Base-by-base conservation (phyloP, 2,888 invertebrate species). In the Drosophila eohydei region DNA sequence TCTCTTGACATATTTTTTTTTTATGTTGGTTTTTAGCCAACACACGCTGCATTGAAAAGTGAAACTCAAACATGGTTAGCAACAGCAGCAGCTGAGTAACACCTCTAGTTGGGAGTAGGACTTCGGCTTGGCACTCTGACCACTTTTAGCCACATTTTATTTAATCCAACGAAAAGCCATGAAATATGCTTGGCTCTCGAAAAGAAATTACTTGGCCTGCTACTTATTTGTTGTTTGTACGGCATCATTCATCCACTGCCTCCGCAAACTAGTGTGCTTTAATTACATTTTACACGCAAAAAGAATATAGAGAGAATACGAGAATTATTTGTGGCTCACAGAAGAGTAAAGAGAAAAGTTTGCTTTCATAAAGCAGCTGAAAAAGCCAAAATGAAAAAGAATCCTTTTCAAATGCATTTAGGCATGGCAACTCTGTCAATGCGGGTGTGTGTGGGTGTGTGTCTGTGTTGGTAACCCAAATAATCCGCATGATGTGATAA, bases 1-100 rank as follows among this genome's bases (percentile, higher is more conserved):
- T 81, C 89, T 74, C 89, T 89, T 89, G 84, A 84, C 84, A 89
- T 72, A 84, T 83, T 88, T 83, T 56, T 62, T n/a, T 54, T 58
- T 21, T 21, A 21, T 70, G 70, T 61, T 71, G 59, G 61, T 55
- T 67, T 69, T 54, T 38, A 48, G 46, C 48, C 54, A 55, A 58
- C 58, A 55, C 58, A 63, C 48, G 38, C 44, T 21, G 21, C 21
- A 21, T 21, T 21, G 21, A 21, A 21, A 82, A 71, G 68, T 57
- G 57, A 59, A 71, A 69, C 64, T 59, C 60, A 63, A 65, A 71
- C 61, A 63, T 40, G n/a, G 38, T n/a, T 40, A 50, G 48, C 32
- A 21, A 1, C 21, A 21, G 21, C 21, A 28, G 1, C 0, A 9
- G 26, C 8, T 12, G 36, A 9, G 36, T 0, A 14, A n/a, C 26